A percentile compares a stretch with the other conserved stretches of the same genome.
Conservation (phyloP, 1,140 invertebrate species). For the Pseudomyrmex concolor region DNA sequence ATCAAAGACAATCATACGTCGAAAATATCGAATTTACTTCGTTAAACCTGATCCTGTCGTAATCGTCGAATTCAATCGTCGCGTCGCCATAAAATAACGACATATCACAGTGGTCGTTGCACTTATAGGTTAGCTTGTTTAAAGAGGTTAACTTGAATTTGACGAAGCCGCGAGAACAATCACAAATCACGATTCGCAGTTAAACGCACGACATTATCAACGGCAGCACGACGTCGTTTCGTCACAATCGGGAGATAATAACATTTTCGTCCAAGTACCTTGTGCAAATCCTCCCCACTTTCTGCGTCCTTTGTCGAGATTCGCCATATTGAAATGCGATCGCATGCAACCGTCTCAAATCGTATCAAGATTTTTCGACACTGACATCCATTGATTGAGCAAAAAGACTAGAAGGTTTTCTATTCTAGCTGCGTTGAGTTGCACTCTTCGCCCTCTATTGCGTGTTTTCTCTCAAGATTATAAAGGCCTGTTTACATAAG, state of each 20-base stretch:
- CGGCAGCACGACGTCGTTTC: background rate
- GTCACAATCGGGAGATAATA: background rate
- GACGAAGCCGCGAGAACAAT: background rate
- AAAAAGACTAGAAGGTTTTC: too few relatives aligned
- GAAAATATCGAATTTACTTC: conserved; percentile 30
- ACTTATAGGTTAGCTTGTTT: conserved; percentile 82
- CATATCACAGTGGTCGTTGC: conserved; percentile 63
- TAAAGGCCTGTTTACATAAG: too few relatives aligned
- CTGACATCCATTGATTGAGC: conserved; percentile 10
- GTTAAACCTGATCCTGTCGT: background rate
- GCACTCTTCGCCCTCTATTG: too few relatives aligned
- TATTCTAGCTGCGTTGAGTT: too few relatives aligned
- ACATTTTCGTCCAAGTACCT: conserved; percentile 78
- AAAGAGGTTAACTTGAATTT: conserved; percentile 76
- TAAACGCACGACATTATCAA: conserved; percentile 3
- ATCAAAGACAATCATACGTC: background rate
- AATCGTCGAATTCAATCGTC: background rate
- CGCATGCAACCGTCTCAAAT: conserved; percentile 71
- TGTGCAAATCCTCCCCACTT: conserved; percentile 85
- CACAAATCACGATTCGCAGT: conserved; percentile 9
- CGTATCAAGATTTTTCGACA: conserved; percentile 73
- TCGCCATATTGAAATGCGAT: conserved; percentile 85
- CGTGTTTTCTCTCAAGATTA: too few relatives aligned
- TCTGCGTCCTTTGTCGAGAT: conserved; percentile 86
- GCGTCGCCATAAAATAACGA: conserved; percentile 66